phyloP scores from a whole-genome alignment of 2,113 vertebrate genomes.

The Malurus alboscapulatus region DNA sequence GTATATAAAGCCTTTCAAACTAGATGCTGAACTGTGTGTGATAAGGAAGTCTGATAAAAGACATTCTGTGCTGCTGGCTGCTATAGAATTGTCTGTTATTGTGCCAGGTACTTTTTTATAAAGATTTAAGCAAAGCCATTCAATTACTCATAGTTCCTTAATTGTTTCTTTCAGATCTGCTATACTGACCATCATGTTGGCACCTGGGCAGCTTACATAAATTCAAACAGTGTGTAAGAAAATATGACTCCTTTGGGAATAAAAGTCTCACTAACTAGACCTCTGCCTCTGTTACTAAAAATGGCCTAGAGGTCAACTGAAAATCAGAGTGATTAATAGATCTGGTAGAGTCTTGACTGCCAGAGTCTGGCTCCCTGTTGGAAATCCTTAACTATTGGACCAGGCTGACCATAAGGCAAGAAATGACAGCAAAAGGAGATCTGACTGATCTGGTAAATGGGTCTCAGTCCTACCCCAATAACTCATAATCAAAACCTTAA shows the following conservation, averaged over 20 bases:
- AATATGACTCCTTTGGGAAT: conserved; percentile 9
- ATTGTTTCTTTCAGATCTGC: conserved; percentile 49
- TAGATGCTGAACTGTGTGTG: conserved; percentile 24
- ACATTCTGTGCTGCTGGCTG: not conserved
- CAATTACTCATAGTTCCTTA: conserved; percentile 8
- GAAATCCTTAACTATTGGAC: not conserved
- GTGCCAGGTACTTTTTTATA: conserved; percentile 8
- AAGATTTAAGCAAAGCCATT: conserved; percentile 36
- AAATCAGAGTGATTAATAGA: conserved; percentile 28
- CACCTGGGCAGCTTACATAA: conserved; percentile 7
- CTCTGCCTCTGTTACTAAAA: conserved; percentile 20
- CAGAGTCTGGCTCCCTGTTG: not conserved
- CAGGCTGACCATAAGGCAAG: not conserved
- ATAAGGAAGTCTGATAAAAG: conserved; percentile 57
- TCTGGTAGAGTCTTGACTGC: not conserved
- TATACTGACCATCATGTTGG: not conserved
- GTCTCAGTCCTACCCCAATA: not conserved
- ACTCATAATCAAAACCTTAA: not conserved
- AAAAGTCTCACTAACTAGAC: not conserved
- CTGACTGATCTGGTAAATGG: not conserved
- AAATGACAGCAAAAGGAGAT: not conserved
- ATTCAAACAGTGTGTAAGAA: conserved; percentile 32
- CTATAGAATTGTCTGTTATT: conserved; percentile 18
- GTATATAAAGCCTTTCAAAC: conserved; percentile 50
- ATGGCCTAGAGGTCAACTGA: not conserved